Evolutionary conservation across 2,888 invertebrate species (phyloP).

Genomic region (Yponomeuta cagnagella): DNA sequence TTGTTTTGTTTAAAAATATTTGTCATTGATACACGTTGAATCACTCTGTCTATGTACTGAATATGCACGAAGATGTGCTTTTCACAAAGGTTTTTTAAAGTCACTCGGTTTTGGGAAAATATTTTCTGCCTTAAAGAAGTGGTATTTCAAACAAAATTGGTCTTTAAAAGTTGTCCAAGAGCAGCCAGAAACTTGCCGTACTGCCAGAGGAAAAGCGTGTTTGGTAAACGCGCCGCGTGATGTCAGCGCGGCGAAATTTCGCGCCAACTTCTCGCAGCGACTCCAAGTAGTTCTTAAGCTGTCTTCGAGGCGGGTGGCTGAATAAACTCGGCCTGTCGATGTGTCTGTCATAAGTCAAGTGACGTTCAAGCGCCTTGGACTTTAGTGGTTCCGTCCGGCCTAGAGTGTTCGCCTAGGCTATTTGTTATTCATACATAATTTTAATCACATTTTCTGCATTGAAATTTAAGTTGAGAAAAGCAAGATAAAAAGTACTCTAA

Average conservation of each 20-base stretch:
- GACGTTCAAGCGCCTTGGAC: conserved; percentile 43
- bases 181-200: neutral
- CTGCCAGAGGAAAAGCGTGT: neutral
- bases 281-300: conserved; percentile 42
- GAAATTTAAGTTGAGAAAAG: too few relatives aligned
- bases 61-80: too few relatives aligned
- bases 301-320: conserved; percentile 52
- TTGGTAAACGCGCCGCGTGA: conserved; percentile 1
- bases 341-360: conserved; percentile 70
- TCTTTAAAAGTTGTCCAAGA: neutral
- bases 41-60: too few relatives aligned
- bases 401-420: conserved; percentile 12
- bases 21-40: neutral
- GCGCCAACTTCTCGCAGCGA: conserved; percentile 20
- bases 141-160: neutral
- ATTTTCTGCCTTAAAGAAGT: neutral
- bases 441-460: too few relatives aligned
- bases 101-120: neutral
- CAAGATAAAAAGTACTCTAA: too few relatives aligned
- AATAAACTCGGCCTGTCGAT: conserved; percentile 73
- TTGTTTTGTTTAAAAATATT: neutral
- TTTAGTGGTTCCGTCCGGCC: conserved; percentile 38
- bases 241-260: neutral
- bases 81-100: too few relatives aligned
- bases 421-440: too few relatives aligned